Percentiles rank a stretch among this genome's conserved stretches.
phyloP scores from a whole-genome alignment of 2,113 vertebrate species.

The Indicator maculatus region DNA sequence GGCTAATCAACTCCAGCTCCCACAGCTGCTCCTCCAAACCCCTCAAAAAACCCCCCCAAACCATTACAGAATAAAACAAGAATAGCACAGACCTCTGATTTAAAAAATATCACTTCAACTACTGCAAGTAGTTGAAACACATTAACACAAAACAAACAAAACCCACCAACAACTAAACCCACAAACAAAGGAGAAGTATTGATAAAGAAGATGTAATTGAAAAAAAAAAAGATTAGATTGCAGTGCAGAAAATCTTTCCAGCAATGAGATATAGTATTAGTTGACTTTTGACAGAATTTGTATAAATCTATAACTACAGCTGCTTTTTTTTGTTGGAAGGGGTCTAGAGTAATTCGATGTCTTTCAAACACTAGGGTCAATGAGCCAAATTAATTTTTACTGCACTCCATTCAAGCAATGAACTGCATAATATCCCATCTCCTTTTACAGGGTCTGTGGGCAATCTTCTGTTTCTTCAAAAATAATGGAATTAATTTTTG shows the following conservation, averaged over 20 bases:
- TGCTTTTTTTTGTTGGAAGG: background rate
- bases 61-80: background rate
- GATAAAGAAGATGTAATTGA: background rate
- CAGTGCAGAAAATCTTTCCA: background rate
- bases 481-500: background rate
- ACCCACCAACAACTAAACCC: too few species aligned
- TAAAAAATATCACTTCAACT: background rate
- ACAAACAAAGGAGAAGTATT: background rate
- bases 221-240: background rate
- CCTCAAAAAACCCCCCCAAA: too few species aligned
- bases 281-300: background rate
- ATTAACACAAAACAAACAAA: background rate
- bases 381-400: conserved; percentile 7
- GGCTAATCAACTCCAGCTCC: too few species aligned
- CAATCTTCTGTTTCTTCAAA: background rate
- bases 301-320: background rate
- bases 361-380: background rate
- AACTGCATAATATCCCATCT: background rate
- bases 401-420: background rate
- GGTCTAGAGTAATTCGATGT: background rate
- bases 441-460: background rate
- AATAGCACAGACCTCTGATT: background rate
- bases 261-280: background rate
- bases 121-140: background rate
- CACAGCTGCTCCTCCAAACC: too few species aligned